Base-by-base conservation (phyloP, 2,888 invertebrate genomes). In the Polydrusus pterygomalis region DNA sequence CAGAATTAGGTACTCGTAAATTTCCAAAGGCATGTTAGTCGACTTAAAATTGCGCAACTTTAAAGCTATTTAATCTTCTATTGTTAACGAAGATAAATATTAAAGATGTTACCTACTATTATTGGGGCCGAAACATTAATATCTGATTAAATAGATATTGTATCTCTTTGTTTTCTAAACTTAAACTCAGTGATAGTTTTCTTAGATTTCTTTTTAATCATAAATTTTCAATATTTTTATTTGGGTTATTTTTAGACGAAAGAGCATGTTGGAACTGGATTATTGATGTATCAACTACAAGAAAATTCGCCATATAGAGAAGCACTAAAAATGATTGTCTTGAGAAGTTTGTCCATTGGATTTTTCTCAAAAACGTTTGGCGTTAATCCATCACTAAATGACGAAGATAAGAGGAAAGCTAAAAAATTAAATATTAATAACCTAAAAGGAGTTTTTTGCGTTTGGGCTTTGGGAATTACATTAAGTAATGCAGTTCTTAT, bases 231-330 rank as follows among this genome's bases (percentile, higher is more conserved):
- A 25, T 13, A 43, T 13, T 43, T n/a, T 13, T 13, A 1, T n/a
- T 43, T 13, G 6, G 10, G 1, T 43, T 43, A n/a, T 38, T 58
- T 58, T 38, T 58, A 58, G 58, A 10, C 38, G 10, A 58, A 38
- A 17, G 58, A 58, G 17, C 17, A 58, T n/a, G 38, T 58, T 34
- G 58, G 58, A 38, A 58, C 15, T 58, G 58, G 58, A 10, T 25
- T 17, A 25, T 9, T 58, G n/a, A 17, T 2, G n/a, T 13, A 38
- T 34, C 38, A 38, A 38, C 58, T 58, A 1, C 0, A 58, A 38
- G 0, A 0, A 58, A 58, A 58, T 20, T 58, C 58, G 1, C 58
- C 58, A 15, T 58, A 17, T 58, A 58, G 38, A 38, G 58, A 58
- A 15, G 11, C 38, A 10, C 17, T 58, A 38, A 58, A 58, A 58